Percentiles rank a stretch among this genome's conserved stretches.
Evolutionary conservation across 2,113 vertebrate species (phyloP).

Genomic region (Elephas maximus): DNA sequence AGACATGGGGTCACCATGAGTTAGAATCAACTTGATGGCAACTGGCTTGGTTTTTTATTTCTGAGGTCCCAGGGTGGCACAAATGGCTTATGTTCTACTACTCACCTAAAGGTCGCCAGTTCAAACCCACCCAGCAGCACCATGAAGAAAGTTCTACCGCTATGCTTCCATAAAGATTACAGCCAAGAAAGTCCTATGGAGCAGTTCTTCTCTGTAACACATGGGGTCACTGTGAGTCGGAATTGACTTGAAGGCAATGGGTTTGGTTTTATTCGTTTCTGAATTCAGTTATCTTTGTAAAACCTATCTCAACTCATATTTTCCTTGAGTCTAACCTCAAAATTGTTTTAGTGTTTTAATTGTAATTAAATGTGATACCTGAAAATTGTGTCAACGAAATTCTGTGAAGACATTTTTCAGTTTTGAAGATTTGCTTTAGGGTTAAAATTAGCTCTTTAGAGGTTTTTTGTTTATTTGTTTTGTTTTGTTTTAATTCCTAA

Average conservation of each 20-base stretch:
- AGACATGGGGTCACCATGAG: not conserved
- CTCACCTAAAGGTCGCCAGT: no score
- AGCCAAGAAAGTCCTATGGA: not conserved
- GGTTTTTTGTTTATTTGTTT: not conserved
- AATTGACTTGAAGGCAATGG: not conserved
- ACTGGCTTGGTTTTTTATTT: not conserved
- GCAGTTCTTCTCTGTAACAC: not conserved
- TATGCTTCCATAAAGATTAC: no score
- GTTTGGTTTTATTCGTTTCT: not conserved
- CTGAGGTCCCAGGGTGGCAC: not conserved
- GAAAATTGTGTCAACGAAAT: slow-evolving; percentile 52
- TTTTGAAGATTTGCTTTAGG: slow-evolving; percentile 46
- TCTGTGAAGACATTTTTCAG: slow-evolving; percentile 21
- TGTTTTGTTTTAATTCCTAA: not conserved
- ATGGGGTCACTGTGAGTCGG: not conserved
- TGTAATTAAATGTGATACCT: slow-evolving; percentile 52
- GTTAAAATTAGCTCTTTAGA: slow-evolving; percentile 42
- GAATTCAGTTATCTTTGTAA: not conserved
- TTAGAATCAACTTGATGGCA: not conserved
- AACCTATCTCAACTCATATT: not conserved
- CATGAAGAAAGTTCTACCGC: no score
- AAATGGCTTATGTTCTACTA: not conserved
- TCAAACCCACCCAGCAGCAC: no score
- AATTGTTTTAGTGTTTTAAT: slow-evolving; percentile 30
- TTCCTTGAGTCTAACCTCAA: not conserved